phyloP scores from a whole-genome alignment of 30 jellyfish, hydroid and myxozoan species.

The Rhopilema esculentum region DNA sequence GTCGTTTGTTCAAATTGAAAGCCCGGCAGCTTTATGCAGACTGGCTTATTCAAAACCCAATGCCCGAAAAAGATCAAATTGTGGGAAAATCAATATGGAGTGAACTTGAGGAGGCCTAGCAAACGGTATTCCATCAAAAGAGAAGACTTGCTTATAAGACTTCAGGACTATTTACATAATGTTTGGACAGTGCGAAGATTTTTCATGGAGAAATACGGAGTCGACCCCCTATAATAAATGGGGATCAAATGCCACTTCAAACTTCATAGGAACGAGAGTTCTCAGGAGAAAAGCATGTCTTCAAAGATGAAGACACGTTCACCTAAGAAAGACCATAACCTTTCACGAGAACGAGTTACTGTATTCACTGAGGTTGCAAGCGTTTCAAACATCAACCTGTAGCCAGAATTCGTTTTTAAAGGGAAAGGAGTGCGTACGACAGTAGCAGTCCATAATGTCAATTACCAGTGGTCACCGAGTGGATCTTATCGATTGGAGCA shows the following conservation, averaged over 20 bases:
- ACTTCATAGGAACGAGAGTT: constrained; percentile 75
- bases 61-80: constrained; percentile 44
- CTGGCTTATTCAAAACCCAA: constrained; percentile 69
- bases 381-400: constrained; percentile 2
- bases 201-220: constrained; percentile 63
- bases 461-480: constrained; percentile 71
- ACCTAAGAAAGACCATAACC: constrained; percentile 64
- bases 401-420: constrained; percentile 68
- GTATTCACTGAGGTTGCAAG: constrained; percentile 48
- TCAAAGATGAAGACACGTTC: constrained; percentile 54
- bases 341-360: constrained; percentile 70
- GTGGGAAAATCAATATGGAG: constrained; percentile 72
- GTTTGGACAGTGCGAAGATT: constrained; percentile 66
- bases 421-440: constrained; percentile 62
- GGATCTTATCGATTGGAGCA: constrained; percentile 77
- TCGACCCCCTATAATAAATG: constrained; percentile 86
- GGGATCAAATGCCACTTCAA: constrained; percentile 80
- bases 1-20: too few relatives aligned
- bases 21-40: constrained; percentile 56
- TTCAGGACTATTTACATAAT: constrained; percentile 58
- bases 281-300: constrained; percentile 49
- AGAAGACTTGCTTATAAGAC: constrained; percentile 56
- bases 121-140: constrained; percentile 69
- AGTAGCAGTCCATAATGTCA: constrained; percentile 11
- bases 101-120: constrained; percentile 76